Conservation (phyloP, 2,113 vertebrate species). For the Labeo catla region DNA sequence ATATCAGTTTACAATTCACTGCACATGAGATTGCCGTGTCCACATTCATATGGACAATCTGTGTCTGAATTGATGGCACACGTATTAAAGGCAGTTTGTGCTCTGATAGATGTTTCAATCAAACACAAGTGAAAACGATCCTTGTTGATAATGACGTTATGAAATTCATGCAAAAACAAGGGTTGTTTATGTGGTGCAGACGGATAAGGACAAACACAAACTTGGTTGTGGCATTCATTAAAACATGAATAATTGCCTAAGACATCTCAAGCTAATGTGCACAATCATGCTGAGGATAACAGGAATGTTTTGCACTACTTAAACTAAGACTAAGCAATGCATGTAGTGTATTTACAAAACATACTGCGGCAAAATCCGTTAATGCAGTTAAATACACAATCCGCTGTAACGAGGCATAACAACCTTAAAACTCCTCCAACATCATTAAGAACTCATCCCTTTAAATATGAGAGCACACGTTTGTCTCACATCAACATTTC, state of each 20-base stretch:
- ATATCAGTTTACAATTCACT: slow-evolving; percentile 50
- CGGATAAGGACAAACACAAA: not conserved
- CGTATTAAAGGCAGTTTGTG: slow-evolving; percentile 16
- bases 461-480: not conserved
- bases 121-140: not conserved
- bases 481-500: slow-evolving; percentile 10
- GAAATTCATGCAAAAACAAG: slow-evolving; percentile 36
- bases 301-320: slow-evolving; percentile 48
- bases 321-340: slow-evolving; percentile 22
- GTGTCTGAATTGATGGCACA: slow-evolving; percentile 25
- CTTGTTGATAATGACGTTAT: not conserved
- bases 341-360: slow-evolving; percentile 5
- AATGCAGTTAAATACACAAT: slow-evolving; percentile 4
- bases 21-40: not conserved
- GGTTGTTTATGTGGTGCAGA: not conserved
- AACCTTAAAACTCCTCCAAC: not conserved
- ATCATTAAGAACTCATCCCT: not conserved
- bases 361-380: not conserved
- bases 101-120: not conserved
- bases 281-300: slow-evolving; percentile 24
- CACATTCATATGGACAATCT: not conserved
- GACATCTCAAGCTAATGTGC: slow-evolving; percentile 40
- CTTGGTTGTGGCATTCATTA: slow-evolving; percentile 50
- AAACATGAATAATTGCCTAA: slow-evolving; percentile 59
- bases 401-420: not conserved